Evolutionary conservation across 2,797 vertebrate genomes (phyloP), one percentile per base, ranked within the genome.

Genomic region (Pseudochaenichthys georgianus): DNA sequence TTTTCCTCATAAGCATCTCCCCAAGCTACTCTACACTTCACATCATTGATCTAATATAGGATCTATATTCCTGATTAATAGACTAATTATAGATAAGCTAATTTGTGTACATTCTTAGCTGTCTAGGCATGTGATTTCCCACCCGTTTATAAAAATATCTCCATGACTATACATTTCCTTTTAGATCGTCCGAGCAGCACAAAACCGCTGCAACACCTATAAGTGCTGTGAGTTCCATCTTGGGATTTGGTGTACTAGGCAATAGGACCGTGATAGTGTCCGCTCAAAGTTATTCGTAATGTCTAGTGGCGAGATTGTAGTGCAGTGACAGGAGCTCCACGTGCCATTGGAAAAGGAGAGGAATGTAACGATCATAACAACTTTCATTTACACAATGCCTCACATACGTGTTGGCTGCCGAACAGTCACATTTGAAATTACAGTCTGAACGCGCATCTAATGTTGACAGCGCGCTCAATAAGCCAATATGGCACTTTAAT

Each of bases 91-190:
- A 86, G 38, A 84, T 82, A 42, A 85, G 78, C 54, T 86, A 13
- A 78, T 91, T 73, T 75, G 63, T 51, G 61, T 94, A 95, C 93
- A 95, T 95, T 95, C 93, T 90, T 92, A 73, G 87, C 92, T 94
- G 93, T 94, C 91, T 89, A 82, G 87, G 89, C 85, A 88, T 89
- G 81, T 61, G 51, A 53, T 70, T 69, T 83, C 75, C 82, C 78
- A 66, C 82, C 79, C 51, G 4, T 79, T 87, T 88, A 93, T 43
- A 91, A 91, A 88, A 92, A 92, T 68, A 82, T 19, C 43, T 34
- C 23, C 60, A 51, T 16, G 12, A 59, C 80, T 76, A 80, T 68
- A 70, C 80, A 91, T 81, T 59, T 86, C 74, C 47, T 54, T 13
- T 62, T n/a, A 78, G 73, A 80, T 65, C 82, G 58, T 80, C 73